Conservation (phyloP, 2,797 vertebrate species). For the Manis pentadactyla region DNA sequence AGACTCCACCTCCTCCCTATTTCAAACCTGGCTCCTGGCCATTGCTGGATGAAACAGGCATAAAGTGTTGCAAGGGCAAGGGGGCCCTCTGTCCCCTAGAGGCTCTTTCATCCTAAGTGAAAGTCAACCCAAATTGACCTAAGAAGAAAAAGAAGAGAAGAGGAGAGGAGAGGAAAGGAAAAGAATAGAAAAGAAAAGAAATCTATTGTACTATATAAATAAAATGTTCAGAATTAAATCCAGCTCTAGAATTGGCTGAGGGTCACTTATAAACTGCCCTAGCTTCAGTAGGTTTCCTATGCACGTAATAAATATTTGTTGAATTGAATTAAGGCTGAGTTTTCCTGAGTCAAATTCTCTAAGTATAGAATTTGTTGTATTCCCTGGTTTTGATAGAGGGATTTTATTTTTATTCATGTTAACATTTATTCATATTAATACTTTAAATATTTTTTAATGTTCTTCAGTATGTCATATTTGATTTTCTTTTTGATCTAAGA, state of each 20-base stretch:
- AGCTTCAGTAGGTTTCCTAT: neutral
- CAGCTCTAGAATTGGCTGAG: neutral
- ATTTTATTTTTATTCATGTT: neutral
- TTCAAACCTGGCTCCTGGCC: neutral
- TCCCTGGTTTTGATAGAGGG: neutral
- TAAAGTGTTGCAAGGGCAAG: neutral
- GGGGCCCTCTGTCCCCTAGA: neutral
- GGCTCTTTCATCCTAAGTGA: neutral
- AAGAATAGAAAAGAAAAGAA: neutral
- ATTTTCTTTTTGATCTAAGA: neutral
- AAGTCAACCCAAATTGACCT: neutral
- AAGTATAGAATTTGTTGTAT: neutral
- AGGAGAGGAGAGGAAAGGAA: no score
- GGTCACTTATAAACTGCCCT: neutral
- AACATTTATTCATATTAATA: neutral
- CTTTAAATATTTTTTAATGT: conserved; percentile 11
- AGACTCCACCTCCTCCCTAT: neutral
- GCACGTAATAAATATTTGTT: neutral
- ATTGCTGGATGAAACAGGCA: neutral
- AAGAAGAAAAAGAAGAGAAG: neutral
- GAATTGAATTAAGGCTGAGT: neutral
- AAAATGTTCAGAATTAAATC: neutral
- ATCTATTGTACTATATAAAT: neutral
- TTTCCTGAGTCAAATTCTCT: conserved; percentile 19
- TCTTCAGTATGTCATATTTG: neutral